Conservation (phyloP, 2,113 vertebrate genomes). For the Hiodon alosoides region DNA sequence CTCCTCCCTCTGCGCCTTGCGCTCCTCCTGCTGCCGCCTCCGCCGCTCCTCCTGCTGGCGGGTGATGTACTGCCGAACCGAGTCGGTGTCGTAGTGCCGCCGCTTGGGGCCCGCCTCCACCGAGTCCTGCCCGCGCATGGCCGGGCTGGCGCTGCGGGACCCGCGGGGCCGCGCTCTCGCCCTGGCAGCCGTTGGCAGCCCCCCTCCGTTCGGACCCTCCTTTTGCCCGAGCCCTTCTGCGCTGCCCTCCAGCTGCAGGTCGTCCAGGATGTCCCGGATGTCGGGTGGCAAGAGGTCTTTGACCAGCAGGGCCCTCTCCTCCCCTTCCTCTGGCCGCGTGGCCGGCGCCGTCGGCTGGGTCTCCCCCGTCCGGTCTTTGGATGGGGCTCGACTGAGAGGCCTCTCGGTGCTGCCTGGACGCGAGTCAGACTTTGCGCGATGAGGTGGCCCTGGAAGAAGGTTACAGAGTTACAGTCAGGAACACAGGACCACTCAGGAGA, state of each 20-base stretch:
- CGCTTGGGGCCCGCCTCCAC: constrained; percentile 65
- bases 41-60: constrained; percentile 87
- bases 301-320: constrained; percentile 47
- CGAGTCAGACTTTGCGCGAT: constrained; percentile 65
- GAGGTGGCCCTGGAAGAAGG: constrained; percentile 39
- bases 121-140: constrained; percentile 64
- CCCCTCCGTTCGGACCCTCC: constrained; percentile 48
- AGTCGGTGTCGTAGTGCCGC: constrained; percentile 84
- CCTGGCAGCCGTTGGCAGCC: constrained; percentile 49
- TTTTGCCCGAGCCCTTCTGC: constrained; percentile 37
- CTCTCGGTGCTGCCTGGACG: constrained; percentile 57
- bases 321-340: not conserved
- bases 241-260: constrained; percentile 74
- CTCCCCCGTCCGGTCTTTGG: constrained; percentile 49
- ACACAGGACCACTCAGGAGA: not conserved
- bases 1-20: constrained; percentile 76
- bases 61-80: constrained; percentile 83
- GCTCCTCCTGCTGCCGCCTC: constrained; percentile 80
- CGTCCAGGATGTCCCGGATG: constrained; percentile 84
- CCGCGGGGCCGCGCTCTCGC: constrained; percentile 45
- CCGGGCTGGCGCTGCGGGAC: constrained; percentile 71
- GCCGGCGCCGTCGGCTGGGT: constrained; percentile 28
- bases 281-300: constrained; percentile 73
- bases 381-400: constrained; percentile 27
- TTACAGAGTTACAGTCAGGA: not conserved